These are phyloP conservation scores for Calonectris borealis DNA, from an alignment of 2,113 vertebrate species.

Conservation along the genomic window DNA sequence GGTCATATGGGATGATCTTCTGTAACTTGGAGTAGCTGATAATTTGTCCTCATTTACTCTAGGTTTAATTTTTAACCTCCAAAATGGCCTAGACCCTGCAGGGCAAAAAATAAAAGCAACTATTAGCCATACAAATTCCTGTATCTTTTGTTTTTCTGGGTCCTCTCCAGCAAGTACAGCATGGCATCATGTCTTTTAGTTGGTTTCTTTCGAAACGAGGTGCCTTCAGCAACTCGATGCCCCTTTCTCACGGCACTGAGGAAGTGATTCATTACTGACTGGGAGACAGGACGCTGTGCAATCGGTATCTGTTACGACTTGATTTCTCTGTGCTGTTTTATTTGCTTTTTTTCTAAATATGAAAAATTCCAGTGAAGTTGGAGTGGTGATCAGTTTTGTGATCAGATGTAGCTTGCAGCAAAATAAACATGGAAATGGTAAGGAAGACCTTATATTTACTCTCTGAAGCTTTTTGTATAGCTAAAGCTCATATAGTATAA, in stretches of 20 bases:
- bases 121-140: neutral
- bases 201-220: neutral
- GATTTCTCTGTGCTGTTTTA: neutral
- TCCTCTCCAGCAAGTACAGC: neutral
- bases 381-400: constrained; percentile 3
- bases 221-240: neutral
- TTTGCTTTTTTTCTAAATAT: neutral
- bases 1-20: neutral
- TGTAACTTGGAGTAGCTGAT: neutral
- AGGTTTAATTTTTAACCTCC: neutral
- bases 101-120: neutral
- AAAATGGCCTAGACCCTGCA: neutral
- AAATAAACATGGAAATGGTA: constrained; percentile 11
- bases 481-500: constrained; percentile 18
- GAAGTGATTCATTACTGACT: constrained; percentile 32
- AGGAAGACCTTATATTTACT: constrained; percentile 19
- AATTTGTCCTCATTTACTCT: neutral
- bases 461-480: constrained; percentile 8
- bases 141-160: neutral
- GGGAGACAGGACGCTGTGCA: neutral
- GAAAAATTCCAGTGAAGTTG: neutral
- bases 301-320: constrained; percentile 3
- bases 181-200: neutral
- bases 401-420: constrained; percentile 21
- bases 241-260: neutral